A percentile compares a stretch with the other conserved stretches of the same genome.
phyloP scores from a whole-genome alignment of 2,113 vertebrate genomes.

The Etheostoma cragini region DNA sequence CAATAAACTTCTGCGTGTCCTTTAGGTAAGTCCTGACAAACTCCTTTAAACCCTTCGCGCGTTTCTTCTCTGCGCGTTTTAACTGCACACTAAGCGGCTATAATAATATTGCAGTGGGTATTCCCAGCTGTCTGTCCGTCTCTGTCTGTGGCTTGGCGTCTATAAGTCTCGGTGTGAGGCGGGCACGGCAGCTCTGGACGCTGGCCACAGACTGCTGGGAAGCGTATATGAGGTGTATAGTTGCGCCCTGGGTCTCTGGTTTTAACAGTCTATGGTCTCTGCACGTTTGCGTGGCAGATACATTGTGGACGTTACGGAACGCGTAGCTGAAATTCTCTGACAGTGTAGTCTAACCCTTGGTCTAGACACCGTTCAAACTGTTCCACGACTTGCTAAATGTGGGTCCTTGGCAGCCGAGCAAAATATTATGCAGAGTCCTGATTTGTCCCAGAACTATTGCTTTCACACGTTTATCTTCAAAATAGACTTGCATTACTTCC shows the following conservation, averaged over 20 bases:
- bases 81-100: slow-evolving; percentile 32
- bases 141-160: slow-evolving; percentile 74
- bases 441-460: slow-evolving; percentile 2
- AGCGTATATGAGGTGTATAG: slow-evolving; percentile 61
- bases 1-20: slow-evolving; percentile 52
- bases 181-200: slow-evolving; percentile 62
- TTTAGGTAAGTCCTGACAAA: slow-evolving; percentile 74
- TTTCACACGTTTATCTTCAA: slow-evolving; percentile 20
- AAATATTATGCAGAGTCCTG: slow-evolving; percentile 9
- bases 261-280: neutral
- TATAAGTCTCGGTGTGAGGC: slow-evolving; percentile 73
- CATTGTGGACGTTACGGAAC: slow-evolving; percentile 32
- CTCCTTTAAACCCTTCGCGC: neutral
- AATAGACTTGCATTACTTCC: slow-evolving; percentile 15
- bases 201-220: slow-evolving; percentile 62
- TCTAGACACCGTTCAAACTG: slow-evolving; percentile 25
- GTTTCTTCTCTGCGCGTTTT: slow-evolving; percentile 7
- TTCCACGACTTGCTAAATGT: slow-evolving; percentile 17
- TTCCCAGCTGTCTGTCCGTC: slow-evolving; percentile 55
- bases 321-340: slow-evolving; percentile 42
- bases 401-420: slow-evolving; percentile 1
- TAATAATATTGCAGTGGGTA: slow-evolving; percentile 55
- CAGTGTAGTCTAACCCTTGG: slow-evolving; percentile 42
- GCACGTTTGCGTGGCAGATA: slow-evolving; percentile 42
- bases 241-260: slow-evolving; percentile 41